phyloP scores from a whole-genome alignment of 2,113 vertebrate species.

The Pteropus alecto region DNA sequence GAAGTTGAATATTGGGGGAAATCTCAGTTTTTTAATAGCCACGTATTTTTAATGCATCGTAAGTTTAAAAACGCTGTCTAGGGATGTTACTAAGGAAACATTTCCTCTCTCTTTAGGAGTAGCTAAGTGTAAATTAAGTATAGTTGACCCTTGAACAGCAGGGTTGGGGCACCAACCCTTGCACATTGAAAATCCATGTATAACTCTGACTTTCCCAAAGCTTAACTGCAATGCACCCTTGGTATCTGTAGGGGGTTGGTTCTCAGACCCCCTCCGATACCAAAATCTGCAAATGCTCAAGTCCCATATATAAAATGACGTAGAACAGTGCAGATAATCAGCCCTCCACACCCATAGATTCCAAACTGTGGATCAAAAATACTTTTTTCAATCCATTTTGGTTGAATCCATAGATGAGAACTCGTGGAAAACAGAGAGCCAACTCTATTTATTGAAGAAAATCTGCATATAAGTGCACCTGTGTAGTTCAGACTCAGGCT shows the following conservation, averaged over 20 bases:
- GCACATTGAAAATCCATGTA: background rate
- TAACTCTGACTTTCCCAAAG: background rate
- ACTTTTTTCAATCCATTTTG: background rate
- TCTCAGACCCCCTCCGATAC: background rate
- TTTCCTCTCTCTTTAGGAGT: conserved; percentile 29
- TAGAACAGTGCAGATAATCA: too few relatives aligned
- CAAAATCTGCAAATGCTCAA: background rate
- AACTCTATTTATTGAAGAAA: background rate
- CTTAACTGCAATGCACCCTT: background rate
- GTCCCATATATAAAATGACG: background rate
- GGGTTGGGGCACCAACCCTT: background rate
- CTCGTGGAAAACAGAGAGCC: background rate
- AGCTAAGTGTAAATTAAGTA: conserved; percentile 69
- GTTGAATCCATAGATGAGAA: background rate
- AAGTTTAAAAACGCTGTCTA: conserved; percentile 41
- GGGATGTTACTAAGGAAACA: conserved; percentile 36
- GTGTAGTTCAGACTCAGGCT: background rate
- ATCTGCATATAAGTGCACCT: background rate
- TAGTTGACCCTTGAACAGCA: background rate
- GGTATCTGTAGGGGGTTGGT: background rate
- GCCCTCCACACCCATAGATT: background rate
- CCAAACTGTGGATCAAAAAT: background rate
- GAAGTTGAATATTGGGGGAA: conserved; percentile 29
- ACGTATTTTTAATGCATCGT: background rate
- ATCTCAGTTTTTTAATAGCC: conserved; percentile 37